A percentile compares a stretch with the other conserved stretches of the same genome.
Evolutionary conservation across 2,797 vertebrate genomes (phyloP).

Genomic region (Crypturellus tataupa): DNA sequence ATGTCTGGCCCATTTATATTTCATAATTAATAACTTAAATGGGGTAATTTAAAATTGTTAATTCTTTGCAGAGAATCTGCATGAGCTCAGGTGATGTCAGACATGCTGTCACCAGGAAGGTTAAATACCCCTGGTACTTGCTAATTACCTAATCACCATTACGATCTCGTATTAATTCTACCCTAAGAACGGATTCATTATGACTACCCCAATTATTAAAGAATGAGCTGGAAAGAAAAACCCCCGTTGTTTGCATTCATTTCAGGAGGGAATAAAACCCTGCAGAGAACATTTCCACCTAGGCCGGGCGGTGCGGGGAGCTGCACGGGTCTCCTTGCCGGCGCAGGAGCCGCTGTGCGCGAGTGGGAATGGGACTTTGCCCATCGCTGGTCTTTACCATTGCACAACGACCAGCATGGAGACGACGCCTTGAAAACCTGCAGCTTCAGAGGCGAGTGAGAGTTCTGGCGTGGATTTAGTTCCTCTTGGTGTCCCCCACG

Average conservation of each 20-base stretch:
- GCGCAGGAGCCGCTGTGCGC: background rate
- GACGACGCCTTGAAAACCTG: background rate
- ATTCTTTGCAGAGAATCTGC: conserved; percentile 78
- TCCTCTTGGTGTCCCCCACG: background rate
- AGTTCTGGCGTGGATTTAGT: background rate
- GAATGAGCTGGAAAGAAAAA: conserved; percentile 58
- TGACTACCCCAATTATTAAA: conserved; percentile 62
- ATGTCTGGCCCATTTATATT: conserved; percentile 56
- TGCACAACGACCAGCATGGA: background rate
- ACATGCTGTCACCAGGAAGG: conserved; percentile 78
- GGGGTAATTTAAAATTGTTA: conserved; percentile 79
- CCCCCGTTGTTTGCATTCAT: conserved; percentile 56
- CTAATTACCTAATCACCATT: conserved; percentile 85
- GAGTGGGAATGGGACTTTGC: background rate
- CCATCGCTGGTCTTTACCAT: background rate
- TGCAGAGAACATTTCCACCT: background rate
- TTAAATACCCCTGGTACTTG: conserved; percentile 81
- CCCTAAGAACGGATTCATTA: conserved; percentile 69
- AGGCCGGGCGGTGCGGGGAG: background rate
- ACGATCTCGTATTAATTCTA: conserved; percentile 79
- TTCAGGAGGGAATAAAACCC: background rate
- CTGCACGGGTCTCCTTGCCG: background rate
- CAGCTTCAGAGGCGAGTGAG: background rate
- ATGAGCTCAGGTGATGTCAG: conserved; percentile 78
- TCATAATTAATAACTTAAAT: conserved; percentile 80